phyloP scores from a whole-genome alignment of 37 sponge, comb jelly and placozoan species.

The Corticium candelabrum region DNA sequence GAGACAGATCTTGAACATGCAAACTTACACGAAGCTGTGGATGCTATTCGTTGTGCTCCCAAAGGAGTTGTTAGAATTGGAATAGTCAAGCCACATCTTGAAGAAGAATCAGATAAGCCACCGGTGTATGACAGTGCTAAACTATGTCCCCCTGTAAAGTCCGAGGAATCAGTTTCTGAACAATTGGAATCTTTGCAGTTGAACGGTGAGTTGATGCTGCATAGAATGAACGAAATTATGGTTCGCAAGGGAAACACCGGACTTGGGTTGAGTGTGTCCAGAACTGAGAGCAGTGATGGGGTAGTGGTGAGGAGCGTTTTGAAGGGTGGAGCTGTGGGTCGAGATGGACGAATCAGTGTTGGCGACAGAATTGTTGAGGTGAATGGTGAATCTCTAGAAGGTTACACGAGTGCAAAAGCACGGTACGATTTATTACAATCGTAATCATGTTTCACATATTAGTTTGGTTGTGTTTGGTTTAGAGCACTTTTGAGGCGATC shows the following conservation, averaged over 20 bases:
- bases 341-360: constrained; percentile 59
- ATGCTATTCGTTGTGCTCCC: not conserved
- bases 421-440: too few relatives aligned
- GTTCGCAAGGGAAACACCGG: constrained; percentile 8
- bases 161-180: too few relatives aligned
- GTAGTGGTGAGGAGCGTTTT: constrained; percentile 50
- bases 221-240: not conserved
- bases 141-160: too few relatives aligned
- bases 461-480: too few relatives aligned
- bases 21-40: not conserved
- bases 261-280: constrained; percentile 28
- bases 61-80: not conserved
- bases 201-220: too few relatives aligned
- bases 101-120: too few relatives aligned
- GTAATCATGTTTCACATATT: too few relatives aligned
- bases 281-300: constrained; percentile 23
- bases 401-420: constrained; percentile 30
- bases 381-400: constrained; percentile 46
- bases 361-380: constrained; percentile 71
- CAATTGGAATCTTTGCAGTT: too few relatives aligned
- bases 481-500: not conserved
- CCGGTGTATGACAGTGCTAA: too few relatives aligned
- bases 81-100: not conserved
- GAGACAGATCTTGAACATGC: not conserved
- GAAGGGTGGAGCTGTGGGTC: constrained; percentile 35